These are phyloP conservation scores for Paramacrobiotus metropolitanus DNA, from an alignment of 1,140 invertebrate genomes.

Conservation along the genomic window DNA sequence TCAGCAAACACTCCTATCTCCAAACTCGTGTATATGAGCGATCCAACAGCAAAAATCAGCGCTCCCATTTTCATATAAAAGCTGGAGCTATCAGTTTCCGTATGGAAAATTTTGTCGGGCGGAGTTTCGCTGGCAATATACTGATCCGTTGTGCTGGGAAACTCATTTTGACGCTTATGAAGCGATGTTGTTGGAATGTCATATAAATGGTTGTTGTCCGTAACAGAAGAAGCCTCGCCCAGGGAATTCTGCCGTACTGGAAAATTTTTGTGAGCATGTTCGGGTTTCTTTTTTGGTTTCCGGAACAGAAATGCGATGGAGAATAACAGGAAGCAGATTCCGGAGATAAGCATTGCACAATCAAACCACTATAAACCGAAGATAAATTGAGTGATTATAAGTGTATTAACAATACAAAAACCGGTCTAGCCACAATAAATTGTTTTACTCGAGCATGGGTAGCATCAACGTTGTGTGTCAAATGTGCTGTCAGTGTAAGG, in stretches of 20 bases:
- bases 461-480: neutral
- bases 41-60: neutral
- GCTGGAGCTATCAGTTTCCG: neutral
- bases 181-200: no score
- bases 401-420: neutral
- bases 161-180: no score
- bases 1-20: neutral
- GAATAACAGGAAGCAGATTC: neutral
- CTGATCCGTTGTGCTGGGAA: no score
- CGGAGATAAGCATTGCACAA: neutral
- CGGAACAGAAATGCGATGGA: no score
- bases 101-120: no score
- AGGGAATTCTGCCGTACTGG: no score
- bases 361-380: neutral
- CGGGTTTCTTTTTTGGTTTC: no score
- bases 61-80: neutral
- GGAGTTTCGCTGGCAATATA: no score
- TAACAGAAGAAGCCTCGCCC: no score
- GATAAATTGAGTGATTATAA: neutral
- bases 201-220: no score
- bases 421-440: no score
- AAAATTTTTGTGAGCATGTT: no score
- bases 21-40: neutral
- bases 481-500: neutral
- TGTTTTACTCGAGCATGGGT: neutral